Evolutionary conservation across 2,797 vertebrate species (phyloP).

Genomic region (Chloroceryle inda): DNA sequence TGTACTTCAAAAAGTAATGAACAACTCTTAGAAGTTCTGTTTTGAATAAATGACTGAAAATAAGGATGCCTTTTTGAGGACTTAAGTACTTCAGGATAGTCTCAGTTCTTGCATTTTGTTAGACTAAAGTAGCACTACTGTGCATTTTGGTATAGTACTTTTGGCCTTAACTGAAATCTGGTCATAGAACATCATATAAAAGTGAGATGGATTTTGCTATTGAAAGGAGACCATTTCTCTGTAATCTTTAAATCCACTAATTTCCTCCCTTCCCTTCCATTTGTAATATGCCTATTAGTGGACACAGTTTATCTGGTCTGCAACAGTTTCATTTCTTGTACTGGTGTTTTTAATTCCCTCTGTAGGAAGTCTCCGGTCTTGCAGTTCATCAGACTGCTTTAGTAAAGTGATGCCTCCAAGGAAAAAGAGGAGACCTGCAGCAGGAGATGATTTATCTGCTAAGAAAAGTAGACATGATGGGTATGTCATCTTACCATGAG

Average conservation of each 20-base stretch:
- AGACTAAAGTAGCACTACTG: not conserved
- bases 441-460: conserved; percentile 95
- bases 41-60: not conserved
- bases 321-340: conserved; percentile 60
- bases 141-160: not conserved
- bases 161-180: not conserved
- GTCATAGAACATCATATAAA: not conserved
- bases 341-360: conserved; percentile 70
- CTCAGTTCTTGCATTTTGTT: not conserved
- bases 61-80: not conserved
- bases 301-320: conserved; percentile 43
- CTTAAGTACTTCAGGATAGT: not conserved
- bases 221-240: not conserved
- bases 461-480: conserved; percentile 99
- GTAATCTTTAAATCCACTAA: not conserved
- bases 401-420: conserved; percentile 98
- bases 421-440: conserved; percentile 99
- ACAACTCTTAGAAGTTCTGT: not conserved
- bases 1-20: not conserved
- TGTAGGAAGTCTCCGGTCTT: conserved; percentile 87
- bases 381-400: conserved; percentile 91
- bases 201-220: conserved; percentile 22
- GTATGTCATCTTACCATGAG: conserved; percentile 80
- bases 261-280: not conserved
- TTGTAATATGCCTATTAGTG: conserved; percentile 57